Conservation (phyloP, 2,888 invertebrate genomes). For the Chrysolina haemoptera region DNA sequence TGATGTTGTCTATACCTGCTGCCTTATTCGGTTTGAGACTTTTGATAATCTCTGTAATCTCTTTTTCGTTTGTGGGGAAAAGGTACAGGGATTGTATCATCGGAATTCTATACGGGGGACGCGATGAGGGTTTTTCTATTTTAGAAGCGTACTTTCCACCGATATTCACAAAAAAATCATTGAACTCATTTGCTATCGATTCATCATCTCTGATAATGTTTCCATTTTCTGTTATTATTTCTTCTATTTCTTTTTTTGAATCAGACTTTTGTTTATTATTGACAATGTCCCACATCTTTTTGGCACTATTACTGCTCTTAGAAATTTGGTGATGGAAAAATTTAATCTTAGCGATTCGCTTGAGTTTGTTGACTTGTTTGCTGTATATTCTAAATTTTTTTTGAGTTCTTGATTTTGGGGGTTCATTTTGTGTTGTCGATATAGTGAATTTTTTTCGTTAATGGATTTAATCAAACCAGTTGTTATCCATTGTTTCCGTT, state of each 20-base stretch:
- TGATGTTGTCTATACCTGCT: background rate
- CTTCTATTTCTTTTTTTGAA: background rate
- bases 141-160: background rate
- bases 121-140: background rate
- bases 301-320: too few relatives aligned
- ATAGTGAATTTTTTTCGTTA: background rate
- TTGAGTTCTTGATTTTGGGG: background rate
- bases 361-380: background rate
- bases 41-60: background rate
- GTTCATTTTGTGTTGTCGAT: background rate
- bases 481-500: constrained; percentile 1
- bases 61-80: background rate
- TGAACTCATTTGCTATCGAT: too few relatives aligned
- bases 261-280: too few relatives aligned
- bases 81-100: background rate
- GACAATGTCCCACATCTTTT: too few relatives aligned
- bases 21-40: background rate
- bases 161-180: background rate
- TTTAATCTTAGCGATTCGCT: background rate
- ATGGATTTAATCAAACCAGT: background rate
- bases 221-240: background rate
- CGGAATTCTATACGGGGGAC: background rate
- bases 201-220: too few relatives aligned
- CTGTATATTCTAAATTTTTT: background rate
- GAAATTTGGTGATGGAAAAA: too few relatives aligned